Evolutionary conservation across 2,888 invertebrate species (phyloP).

Genomic region (Mechanitis mazaeus): DNA sequence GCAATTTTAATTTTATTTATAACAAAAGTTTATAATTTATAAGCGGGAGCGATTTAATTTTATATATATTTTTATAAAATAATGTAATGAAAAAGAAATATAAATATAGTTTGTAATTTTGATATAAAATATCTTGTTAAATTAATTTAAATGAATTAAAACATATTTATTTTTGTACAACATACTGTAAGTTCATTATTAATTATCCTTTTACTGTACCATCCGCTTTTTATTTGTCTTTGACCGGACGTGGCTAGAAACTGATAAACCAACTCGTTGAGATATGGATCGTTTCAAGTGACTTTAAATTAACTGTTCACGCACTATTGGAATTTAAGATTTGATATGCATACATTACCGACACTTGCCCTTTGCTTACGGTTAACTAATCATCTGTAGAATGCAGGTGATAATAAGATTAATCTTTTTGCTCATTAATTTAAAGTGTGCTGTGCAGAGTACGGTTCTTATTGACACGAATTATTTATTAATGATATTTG

Average conservation of each 20-base stretch:
- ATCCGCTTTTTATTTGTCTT: slow-evolving; percentile 16
- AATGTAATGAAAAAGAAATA: not conserved
- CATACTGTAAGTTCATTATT: not conserved
- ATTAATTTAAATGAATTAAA: too few species aligned
- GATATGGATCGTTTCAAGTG: slow-evolving; percentile 68
- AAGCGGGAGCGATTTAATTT: slow-evolving; percentile 25
- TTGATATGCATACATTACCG: slow-evolving; percentile 61
- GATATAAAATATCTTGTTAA: not conserved
- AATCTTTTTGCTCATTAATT: slow-evolving; percentile 6
- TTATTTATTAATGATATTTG: not conserved
- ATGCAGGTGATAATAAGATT: slow-evolving; percentile 16
- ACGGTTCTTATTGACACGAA: slow-evolving; percentile 3
- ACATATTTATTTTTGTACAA: not conserved
- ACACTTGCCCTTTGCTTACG: slow-evolving; percentile 37
- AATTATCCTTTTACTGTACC: slow-evolving; percentile 27
- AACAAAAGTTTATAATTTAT: slow-evolving; percentile 45
- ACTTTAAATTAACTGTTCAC: slow-evolving; percentile 74
- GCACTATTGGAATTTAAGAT: slow-evolving; percentile 73
- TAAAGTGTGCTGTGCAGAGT: not conserved
- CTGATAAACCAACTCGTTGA: slow-evolving; percentile 71
- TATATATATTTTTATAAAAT: too few species aligned
- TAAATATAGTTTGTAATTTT: not conserved
- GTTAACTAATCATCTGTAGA: slow-evolving; percentile 19
- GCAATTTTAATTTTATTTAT: slow-evolving; percentile 77
- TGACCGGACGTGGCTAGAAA: slow-evolving; percentile 70